phyloP scores from a whole-genome alignment of 2,797 vertebrate species.

The Hypotaenidia okinawae region DNA sequence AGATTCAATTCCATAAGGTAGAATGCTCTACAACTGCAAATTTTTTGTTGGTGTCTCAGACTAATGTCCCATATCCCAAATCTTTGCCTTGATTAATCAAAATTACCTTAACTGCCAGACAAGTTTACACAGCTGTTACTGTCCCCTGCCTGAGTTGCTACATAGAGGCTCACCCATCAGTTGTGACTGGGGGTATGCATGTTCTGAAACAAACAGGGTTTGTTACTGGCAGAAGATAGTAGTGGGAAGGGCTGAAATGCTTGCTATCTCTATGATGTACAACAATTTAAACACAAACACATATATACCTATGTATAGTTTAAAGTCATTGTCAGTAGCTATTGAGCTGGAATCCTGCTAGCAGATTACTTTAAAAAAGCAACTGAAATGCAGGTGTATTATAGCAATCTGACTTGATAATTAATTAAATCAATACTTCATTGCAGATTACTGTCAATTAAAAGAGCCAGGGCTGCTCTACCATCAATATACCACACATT shows the following conservation, averaged over 20 bases:
- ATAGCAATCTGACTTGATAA: background rate
- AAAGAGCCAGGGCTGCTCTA: background rate
- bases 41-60: background rate
- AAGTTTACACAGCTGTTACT: background rate
- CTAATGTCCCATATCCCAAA: background rate
- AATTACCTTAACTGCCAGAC: background rate
- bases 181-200: accelerated
- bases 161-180: background rate
- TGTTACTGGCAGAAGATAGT: background rate
- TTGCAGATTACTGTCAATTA: background rate
- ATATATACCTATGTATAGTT: background rate
- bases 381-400: background rate
- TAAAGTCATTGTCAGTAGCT: background rate
- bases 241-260: background rate
- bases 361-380: background rate
- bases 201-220: background rate
- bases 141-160: background rate
- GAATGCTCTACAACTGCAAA: background rate
- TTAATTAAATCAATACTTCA: background rate
- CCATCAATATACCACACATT: too few relatives aligned
- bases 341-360: background rate
- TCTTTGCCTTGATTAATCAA: background rate
- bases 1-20: background rate
- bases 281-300: background rate
- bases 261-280: background rate